Base-by-base conservation (phyloP, 2,113 vertebrate genomes). In the Thamnophis sirtalis region DNA sequence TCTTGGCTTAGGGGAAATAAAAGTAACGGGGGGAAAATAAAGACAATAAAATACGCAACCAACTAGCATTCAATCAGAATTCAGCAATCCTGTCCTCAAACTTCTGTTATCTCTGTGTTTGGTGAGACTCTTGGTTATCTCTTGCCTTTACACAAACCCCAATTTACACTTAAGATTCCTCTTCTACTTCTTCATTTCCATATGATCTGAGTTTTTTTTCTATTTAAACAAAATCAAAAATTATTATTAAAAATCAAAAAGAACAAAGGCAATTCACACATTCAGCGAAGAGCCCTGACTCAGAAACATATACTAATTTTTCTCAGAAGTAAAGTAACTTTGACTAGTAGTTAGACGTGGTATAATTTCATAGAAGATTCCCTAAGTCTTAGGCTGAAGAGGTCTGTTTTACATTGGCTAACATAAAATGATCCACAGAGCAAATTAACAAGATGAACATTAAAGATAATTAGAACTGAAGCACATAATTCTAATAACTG, bases 31-130 rank as follows among this genome's bases (percentile, higher is more conserved):
- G 95, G n/a, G n/a, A 96, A 94, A 94, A 94, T 94, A 96, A 51
- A 97, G 96, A 94, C 96, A 95, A 95, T 95, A 95, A 28, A 94
- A 94, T 60, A 85, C 96, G 92, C 91, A 93, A 94, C 93, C 22
- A 55, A 55, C 4, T 19, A 55, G 17, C 26, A 68, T 33, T 68
- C 28, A 68, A 5, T 11, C 21, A 19, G 68, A 38, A 80, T 80
- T 80, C 68, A 80, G 15, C 73, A 80, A 80, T 3, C 33, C 6
- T 80, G 38, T 21, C 17, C 19, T 38, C 17, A 80, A 38, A 80
- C 17, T 80, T 80, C 33, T 80, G 33, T 80, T 80, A 80, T 80
- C 17, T 80, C 33, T 21, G 33, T 2, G 0, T 33, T 80, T 38
- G 5, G 63, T 68, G 63, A 80, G 68, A 80, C 2, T 0, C 68